Evolutionary conservation across 2,113 vertebrate species (phyloP).

Genomic region (Oreotrochilus melanogaster): DNA sequence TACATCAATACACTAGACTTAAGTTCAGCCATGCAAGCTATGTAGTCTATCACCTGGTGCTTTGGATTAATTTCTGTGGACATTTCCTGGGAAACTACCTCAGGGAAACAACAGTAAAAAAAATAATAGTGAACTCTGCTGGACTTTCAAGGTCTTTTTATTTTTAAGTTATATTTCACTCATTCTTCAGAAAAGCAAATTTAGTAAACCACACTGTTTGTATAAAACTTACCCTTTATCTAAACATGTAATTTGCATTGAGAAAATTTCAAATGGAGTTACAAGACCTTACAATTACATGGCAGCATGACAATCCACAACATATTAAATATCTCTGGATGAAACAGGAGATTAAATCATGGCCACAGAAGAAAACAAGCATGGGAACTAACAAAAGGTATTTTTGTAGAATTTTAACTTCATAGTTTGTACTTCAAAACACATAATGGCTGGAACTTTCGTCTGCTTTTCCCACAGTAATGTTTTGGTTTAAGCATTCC

Average conservation of each 20-base stretch:
- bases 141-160: background rate
- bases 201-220: background rate
- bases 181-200: background rate
- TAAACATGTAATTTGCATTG: background rate
- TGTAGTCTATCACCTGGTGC: background rate
- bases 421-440: background rate
- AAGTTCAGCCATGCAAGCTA: background rate
- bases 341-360: background rate
- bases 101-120: background rate
- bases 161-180: background rate
- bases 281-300: background rate
- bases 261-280: background rate
- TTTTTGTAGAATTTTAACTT: background rate
- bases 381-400: background rate
- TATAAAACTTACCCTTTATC: background rate
- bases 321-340: background rate
- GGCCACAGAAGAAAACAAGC: background rate
- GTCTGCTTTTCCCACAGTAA: background rate
- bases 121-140: background rate
- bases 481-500: background rate
- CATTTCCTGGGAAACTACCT: background rate
- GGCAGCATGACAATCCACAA: background rate
- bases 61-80: background rate
- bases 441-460: background rate
- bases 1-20: fast-evolving